phyloP scores from a whole-genome alignment of 2,888 invertebrate species.

The Hanleya hanleyi region DNA sequence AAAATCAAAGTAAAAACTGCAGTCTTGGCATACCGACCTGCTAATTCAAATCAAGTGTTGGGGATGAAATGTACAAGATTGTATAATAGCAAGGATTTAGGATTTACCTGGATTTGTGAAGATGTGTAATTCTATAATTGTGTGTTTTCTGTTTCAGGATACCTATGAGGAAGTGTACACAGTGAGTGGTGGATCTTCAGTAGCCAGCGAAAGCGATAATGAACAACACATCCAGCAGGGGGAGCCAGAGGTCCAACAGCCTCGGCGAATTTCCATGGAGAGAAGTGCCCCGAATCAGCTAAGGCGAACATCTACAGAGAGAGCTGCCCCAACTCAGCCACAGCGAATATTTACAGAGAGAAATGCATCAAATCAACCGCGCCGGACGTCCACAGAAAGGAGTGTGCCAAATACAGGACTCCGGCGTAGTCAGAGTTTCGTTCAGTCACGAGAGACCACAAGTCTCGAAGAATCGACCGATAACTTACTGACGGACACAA shows the following conservation, averaged over 20 bases:
- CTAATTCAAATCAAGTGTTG: too few relatives aligned
- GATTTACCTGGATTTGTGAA: too few relatives aligned
- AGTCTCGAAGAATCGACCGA: neutral
- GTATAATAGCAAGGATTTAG: too few relatives aligned
- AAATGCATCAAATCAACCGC: neutral
- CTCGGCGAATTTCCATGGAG: neutral
- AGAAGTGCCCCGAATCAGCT: neutral
- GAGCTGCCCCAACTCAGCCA: neutral
- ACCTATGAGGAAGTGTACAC: constrained; percentile 56
- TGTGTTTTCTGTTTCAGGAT: too few relatives aligned
- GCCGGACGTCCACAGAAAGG: neutral
- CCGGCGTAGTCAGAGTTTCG: neutral
- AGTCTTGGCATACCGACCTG: too few relatives aligned
- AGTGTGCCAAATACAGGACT: neutral
- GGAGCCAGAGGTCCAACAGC: neutral
- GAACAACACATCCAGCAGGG: neutral
- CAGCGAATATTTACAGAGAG: too few relatives aligned
- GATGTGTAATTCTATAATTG: too few relatives aligned
- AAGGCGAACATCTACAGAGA: neutral
- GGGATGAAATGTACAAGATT: too few relatives aligned
- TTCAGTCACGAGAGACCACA: neutral
- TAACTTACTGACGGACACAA: neutral
- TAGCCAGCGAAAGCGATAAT: constrained; percentile 2
- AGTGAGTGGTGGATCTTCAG: constrained; percentile 51
- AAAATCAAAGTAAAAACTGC: too few relatives aligned